Conservation (phyloP, 1,140 invertebrate genomes). For the Ceratina australensis region DNA sequence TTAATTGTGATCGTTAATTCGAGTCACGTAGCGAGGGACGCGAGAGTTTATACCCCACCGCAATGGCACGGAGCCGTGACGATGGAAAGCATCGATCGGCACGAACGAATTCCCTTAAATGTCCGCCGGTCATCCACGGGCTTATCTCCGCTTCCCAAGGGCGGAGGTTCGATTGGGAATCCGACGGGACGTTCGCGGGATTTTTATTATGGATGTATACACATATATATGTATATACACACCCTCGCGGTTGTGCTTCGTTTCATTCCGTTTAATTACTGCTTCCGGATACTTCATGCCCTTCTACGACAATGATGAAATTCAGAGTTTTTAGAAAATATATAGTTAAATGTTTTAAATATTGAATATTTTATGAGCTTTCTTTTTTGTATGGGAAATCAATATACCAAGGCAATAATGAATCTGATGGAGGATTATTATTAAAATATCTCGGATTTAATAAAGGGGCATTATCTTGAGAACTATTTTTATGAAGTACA, state of each 20-base stretch:
- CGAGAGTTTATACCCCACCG: slow-evolving; percentile 54
- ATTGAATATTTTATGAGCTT: too few species aligned
- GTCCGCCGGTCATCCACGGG: slow-evolving; percentile 38
- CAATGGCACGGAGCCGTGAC: slow-evolving; percentile 12
- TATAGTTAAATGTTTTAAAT: too few species aligned
- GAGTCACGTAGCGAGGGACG: slow-evolving; percentile 62
- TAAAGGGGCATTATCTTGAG: too few species aligned
- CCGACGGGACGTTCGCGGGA: slow-evolving; percentile 24
- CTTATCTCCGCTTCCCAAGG: slow-evolving; percentile 41
- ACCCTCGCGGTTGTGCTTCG: not conserved
- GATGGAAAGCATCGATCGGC: slow-evolving; percentile 49
- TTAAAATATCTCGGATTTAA: too few species aligned
- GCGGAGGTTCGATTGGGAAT: slow-evolving; percentile 41
- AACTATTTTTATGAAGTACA: too few species aligned
- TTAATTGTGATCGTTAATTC: slow-evolving; percentile 68
- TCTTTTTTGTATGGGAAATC: too few species aligned
- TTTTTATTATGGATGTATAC: slow-evolving; percentile 29
- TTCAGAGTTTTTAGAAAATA: too few species aligned
- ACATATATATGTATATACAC: not conserved
- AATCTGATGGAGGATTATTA: too few species aligned
- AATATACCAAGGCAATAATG: too few species aligned
- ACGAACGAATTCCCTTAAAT: slow-evolving; percentile 46
- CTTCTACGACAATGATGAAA: too few species aligned
- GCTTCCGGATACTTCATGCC: not conserved
- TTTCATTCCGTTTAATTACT: slow-evolving; percentile 22